These are phyloP conservation scores for Dugesia japonica DNA, from an alignment of 2,888 invertebrate species.

Conservation along the genomic window DNA sequence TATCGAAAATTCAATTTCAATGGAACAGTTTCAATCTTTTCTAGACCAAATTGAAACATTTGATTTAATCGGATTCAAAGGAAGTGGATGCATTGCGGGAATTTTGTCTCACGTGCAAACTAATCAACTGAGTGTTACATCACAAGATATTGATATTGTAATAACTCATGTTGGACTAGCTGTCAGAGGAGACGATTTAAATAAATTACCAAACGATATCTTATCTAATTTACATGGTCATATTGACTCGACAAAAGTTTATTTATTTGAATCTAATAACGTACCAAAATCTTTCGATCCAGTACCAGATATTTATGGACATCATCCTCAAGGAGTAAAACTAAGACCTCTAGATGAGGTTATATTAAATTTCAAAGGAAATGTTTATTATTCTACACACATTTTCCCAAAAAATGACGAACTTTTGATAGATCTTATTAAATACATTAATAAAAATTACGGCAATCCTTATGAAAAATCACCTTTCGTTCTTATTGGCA, in stretches of 20 bases:
- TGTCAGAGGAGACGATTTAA: not conserved
- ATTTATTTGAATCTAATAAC: not conserved
- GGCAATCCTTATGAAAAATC: not conserved
- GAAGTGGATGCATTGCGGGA: not conserved
- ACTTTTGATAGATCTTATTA: not conserved
- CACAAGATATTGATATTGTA: not conserved
- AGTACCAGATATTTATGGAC: not conserved
- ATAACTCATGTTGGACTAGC: not conserved
- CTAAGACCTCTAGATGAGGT: not conserved
- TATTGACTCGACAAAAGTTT: not conserved
- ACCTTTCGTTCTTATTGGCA: not conserved
- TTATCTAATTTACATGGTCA: not conserved
- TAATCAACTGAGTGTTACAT: not conserved
- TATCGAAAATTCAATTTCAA: too few relatives aligned
- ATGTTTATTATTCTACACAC: not conserved
- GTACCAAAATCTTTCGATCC: not conserved
- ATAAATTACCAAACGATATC: not conserved
- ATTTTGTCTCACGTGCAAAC: not conserved
- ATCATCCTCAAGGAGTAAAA: not conserved
- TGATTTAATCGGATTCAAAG: constrained; percentile 12
- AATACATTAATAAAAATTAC: not conserved
- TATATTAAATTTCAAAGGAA: not conserved
- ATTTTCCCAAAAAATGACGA: not conserved
- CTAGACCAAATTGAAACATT: not conserved
- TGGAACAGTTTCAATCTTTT: too few relatives aligned